Evolutionary conservation across 2,888 invertebrate genomes (phyloP).

Genomic region (Epinotia bilunana): DNA sequence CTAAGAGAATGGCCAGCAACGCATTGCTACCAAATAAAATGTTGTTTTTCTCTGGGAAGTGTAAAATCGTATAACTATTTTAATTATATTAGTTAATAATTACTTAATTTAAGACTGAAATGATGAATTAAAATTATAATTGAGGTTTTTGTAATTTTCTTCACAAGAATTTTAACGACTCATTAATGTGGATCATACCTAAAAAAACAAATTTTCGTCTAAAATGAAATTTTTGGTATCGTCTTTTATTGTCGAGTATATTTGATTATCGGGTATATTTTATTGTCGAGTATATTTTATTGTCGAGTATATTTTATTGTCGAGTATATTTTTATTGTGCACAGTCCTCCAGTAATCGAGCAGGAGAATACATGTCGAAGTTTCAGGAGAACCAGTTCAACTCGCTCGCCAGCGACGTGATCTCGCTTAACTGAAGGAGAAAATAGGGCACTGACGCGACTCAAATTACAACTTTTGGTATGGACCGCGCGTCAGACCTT

Average conservation of each 20-base stretch:
- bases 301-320: no score
- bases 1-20: neutral
- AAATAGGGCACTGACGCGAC: no score
- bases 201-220: no score
- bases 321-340: no score
- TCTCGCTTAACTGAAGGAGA: conserved; percentile 90
- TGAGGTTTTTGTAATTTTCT: neutral
- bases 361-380: no score
- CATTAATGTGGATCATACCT: no score
- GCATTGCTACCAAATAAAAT: neutral
- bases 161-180: neutral
- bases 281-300: no score
- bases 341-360: no score
- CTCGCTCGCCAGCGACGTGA: conserved; percentile 98
- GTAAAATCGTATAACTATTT: conserved; percentile 15
- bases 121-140: conserved; percentile 2
- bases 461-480: conserved; percentile 89
- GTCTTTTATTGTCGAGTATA: no score
- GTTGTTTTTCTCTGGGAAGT: neutral
- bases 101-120: neutral
- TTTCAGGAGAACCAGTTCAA: conserved; percentile 98
- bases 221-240: no score
- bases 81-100: neutral
- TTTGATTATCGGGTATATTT: no score
- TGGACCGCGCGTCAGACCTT: no score